phyloP scores from a whole-genome alignment of 2,888 invertebrate genomes.

The Scotopteryx bipunctaria region DNA sequence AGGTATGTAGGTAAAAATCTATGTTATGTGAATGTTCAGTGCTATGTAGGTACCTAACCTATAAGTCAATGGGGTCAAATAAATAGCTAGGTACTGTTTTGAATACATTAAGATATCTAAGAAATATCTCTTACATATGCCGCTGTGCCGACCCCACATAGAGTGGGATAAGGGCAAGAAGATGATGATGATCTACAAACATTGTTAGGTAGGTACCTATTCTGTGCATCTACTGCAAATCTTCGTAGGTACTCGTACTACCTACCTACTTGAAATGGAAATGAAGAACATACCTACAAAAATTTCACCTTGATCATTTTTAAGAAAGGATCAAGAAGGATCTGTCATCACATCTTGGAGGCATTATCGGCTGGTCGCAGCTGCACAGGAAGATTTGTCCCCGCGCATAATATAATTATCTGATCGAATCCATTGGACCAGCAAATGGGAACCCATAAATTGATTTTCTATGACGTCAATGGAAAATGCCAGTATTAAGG shows the following conservation, averaged over 20 bases:
- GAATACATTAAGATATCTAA: too few relatives aligned
- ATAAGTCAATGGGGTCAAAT: too few relatives aligned
- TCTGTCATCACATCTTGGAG: constrained; percentile 19
- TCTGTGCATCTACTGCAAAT: too few relatives aligned
- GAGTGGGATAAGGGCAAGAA: too few relatives aligned
- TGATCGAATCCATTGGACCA: constrained; percentile 68
- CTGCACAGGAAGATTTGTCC: constrained; percentile 74
- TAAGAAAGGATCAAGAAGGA: constrained; percentile 49
- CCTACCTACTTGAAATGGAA: background rate
- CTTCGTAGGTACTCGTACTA: background rate
- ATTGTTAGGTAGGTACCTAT: background rate
- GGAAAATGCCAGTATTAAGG: constrained; percentile 17
- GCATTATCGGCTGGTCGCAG: constrained; percentile 74
- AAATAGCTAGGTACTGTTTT: too few relatives aligned
- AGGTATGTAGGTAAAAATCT: too few relatives aligned
- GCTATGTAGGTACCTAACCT: too few relatives aligned
- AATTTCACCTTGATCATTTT: background rate
- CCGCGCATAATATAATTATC: constrained; percentile 74
- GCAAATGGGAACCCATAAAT: constrained; percentile 69
- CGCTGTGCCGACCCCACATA: too few relatives aligned
- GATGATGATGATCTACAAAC: too few relatives aligned
- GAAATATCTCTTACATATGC: too few relatives aligned
- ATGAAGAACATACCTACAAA: background rate
- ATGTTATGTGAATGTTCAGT: too few relatives aligned
- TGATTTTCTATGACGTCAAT: constrained; percentile 72